phyloP scores from a whole-genome alignment of 2,113 vertebrate genomes.

The Phrynocephalus versicolor region DNA sequence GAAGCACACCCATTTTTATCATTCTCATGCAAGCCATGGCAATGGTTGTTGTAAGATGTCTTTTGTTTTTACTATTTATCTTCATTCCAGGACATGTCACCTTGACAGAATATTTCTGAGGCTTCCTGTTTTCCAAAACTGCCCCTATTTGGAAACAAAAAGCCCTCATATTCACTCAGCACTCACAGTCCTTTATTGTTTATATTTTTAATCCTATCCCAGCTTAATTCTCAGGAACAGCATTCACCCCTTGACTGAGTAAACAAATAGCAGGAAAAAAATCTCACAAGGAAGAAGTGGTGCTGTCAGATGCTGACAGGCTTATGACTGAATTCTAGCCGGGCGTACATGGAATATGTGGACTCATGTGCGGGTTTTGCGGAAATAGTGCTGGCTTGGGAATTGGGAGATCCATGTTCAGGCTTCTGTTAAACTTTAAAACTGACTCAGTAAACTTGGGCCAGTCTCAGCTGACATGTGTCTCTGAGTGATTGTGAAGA shows the following conservation, averaged over 20 bases:
- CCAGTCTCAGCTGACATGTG: not conserved
- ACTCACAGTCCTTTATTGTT: not conserved
- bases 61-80: not conserved
- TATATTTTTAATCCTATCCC: not conserved
- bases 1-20: accelerated
- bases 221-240: not conserved
- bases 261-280: not conserved
- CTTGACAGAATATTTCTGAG: not conserved
- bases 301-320: not conserved
- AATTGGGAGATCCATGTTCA: not conserved
- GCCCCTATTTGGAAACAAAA: no score
- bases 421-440: no score
- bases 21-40: accelerated
- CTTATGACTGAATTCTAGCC: no score
- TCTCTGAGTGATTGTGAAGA: not conserved
- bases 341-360: not conserved
- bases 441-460: not conserved
- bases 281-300: not conserved
- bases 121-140: not conserved
- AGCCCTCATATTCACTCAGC: not conserved
- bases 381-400: not conserved
- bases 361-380: not conserved
- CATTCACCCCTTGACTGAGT: not conserved
- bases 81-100: not conserved
- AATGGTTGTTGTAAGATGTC: not conserved